phyloP scores from a whole-genome alignment of 2,113 vertebrate genomes.

The Myocastor coypus region DNA sequence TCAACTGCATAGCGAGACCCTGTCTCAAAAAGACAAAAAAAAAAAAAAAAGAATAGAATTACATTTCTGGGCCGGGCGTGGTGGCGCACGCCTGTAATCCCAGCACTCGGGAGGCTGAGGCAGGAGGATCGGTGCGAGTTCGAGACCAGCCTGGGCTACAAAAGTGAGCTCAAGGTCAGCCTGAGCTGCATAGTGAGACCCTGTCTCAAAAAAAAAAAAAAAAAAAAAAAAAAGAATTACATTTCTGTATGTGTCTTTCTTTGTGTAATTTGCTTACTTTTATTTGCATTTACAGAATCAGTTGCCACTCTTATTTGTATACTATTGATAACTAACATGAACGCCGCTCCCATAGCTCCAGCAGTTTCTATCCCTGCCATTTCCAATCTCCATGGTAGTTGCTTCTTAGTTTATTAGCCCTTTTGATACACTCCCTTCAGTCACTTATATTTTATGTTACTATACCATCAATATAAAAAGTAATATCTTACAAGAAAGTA shows the following conservation, averaged over 20 bases:
- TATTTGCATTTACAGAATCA: not conserved
- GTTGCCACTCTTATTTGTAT: not conserved
- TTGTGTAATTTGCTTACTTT: not conserved
- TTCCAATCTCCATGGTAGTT: not conserved
- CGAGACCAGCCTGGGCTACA: too few relatives aligned
- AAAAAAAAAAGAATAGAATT: too few relatives aligned
- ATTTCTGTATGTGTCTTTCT: constrained; percentile 12
- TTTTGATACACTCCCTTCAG: not conserved
- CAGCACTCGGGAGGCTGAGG: too few relatives aligned
- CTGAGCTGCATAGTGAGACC: too few relatives aligned
- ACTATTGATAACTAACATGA: not conserved
- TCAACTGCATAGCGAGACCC: too few relatives aligned
- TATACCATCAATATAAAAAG: not conserved
- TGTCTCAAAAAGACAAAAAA: too few relatives aligned
- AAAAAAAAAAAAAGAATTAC: too few relatives aligned
- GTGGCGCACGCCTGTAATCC: too few relatives aligned
- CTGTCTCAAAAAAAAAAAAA: too few relatives aligned
- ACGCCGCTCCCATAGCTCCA: not conserved
- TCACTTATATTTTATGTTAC: not conserved
- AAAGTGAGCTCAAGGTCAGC: too few relatives aligned
- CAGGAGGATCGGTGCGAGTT: too few relatives aligned
- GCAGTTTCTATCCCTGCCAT: not conserved
- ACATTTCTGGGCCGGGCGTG: too few relatives aligned
- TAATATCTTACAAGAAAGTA: not conserved
- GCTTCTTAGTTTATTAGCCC: not conserved